Evolutionary conservation across 2,888 invertebrate species (phyloP).

Genomic region (Nudaria mundana): DNA sequence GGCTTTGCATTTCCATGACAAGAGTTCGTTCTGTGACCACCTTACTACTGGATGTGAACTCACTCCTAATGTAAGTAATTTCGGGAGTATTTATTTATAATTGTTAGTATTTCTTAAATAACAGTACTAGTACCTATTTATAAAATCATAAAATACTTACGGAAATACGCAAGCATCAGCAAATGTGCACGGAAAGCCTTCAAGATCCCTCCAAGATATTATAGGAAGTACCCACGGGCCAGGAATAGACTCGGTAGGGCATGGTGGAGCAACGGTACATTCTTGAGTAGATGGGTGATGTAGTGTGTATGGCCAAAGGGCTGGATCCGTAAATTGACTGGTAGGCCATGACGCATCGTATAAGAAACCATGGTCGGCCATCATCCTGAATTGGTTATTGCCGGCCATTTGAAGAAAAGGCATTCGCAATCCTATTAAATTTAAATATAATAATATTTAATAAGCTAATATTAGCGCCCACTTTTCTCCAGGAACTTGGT

Average conservation of each 20-base stretch:
- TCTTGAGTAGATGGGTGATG: slow-evolving; percentile 81
- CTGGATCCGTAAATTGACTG: slow-evolving; percentile 51
- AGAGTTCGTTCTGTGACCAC: too few species aligned
- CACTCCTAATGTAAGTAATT: too few species aligned
- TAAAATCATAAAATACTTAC: slow-evolving; percentile 52
- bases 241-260: slow-evolving; percentile 80
- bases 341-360: slow-evolving; percentile 85
- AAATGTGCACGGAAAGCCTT: slow-evolving; percentile 77
- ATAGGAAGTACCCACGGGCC: slow-evolving; percentile 86
- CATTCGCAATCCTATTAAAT: slow-evolving; percentile 64
- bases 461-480: too few species aligned
- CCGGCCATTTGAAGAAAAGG: slow-evolving; percentile 82
- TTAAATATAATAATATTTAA: background rate
- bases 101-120: too few species aligned
- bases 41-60: too few species aligned
- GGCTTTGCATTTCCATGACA: too few species aligned
- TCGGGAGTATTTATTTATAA: too few species aligned
- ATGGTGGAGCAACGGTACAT: slow-evolving; percentile 73
- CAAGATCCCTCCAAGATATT: slow-evolving; percentile 73
- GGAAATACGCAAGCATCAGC: slow-evolving; percentile 72
- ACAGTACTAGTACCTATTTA: too few species aligned
- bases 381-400: slow-evolving; percentile 80
- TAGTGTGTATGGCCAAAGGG: slow-evolving; percentile 86
- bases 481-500: too few species aligned
- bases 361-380: slow-evolving; percentile 66